Base-by-base conservation (phyloP, 2,888 invertebrate genomes). In the Sepioteuthis lessoniana region DNA sequence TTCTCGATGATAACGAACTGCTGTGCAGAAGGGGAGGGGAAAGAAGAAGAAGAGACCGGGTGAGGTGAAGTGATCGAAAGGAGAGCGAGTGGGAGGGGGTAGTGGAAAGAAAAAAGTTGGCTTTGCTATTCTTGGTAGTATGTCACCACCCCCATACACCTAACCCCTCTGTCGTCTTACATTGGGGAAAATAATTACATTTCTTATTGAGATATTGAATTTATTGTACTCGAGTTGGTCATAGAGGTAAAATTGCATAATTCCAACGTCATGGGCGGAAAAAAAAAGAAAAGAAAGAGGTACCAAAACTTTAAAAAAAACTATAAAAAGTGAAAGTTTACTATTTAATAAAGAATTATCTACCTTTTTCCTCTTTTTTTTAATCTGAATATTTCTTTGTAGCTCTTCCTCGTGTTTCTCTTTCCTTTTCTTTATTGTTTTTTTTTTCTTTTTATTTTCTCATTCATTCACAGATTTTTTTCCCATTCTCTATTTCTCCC, bases 181-280 rank as follows among this genome's bases (percentile, higher is more conserved):
- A 76, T 76, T 76, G 10, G n/a, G 16, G 3, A 76, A 76, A 76
- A 76, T 76, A 76, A 76, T 76, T 76, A 19, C 76, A 76, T 76
- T 76, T 76, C n/a, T n/a, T 76, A 76, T 76, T 76, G n/a, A 76
- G 76, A 76, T 76, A 76, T 76, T 76, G 76, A 76, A 76, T 76
- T 55, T 55, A 55, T 55, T 76, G n/a, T n/a, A 35, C n/a, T 76
- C n/a, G 13, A 16, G n/a, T 76, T 35, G 76, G 16, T 76, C n/a
- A 16, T 76, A 76, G 76, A 76, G n/a, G 10, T 21, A 76, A 13
- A 76, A 76, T 76, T 76, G 76, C 76, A 76, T n/a, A 76, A 76
- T 76, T 76, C 76, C n/a, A 76, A 76, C 76, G n/a, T 76, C n/a
- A 76, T 10, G n/a, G 31, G n/a, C 8, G 76, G 8, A 76, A 76